Evolutionary conservation across 2,888 invertebrate species (phyloP).

Genomic region (Aethes cnicana): DNA sequence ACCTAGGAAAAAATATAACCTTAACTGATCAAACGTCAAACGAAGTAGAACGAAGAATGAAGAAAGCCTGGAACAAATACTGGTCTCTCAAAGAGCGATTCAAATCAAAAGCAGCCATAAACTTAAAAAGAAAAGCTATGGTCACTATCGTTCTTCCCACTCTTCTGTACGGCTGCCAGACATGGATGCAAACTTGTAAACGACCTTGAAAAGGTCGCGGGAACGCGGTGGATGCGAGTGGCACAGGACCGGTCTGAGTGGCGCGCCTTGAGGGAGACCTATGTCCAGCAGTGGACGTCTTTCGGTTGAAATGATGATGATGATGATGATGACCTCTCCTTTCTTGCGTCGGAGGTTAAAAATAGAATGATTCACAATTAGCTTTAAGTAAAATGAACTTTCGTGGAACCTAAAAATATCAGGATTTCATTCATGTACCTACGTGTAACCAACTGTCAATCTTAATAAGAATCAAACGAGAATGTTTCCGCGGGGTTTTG

Average conservation of each 20-base stretch:
- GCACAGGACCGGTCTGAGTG: too few relatives aligned
- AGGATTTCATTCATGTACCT: not conserved
- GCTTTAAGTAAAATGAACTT: too few relatives aligned
- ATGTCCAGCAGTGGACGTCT: too few relatives aligned
- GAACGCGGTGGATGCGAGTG: too few relatives aligned
- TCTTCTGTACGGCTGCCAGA: not conserved
- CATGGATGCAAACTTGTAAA: not conserved
- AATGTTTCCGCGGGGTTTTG: too few relatives aligned
- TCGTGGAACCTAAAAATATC: slow-evolving; percentile 1
- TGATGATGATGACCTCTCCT: too few relatives aligned
- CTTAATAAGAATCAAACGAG: too few relatives aligned
- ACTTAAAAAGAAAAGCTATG: not conserved
- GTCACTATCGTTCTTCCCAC: not conserved
- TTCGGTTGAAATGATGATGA: too few relatives aligned
- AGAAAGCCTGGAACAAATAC: not conserved
- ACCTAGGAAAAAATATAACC: slow-evolving; percentile 1
- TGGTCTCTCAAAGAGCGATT: slow-evolving; percentile 2
- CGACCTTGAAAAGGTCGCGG: too few relatives aligned
- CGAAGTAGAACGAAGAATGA: not conserved
- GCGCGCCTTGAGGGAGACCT: too few relatives aligned
- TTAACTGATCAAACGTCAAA: not conserved
- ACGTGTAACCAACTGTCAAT: slow-evolving; percentile 1
- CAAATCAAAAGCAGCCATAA: not conserved
- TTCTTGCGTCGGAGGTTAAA: too few relatives aligned
- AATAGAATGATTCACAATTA: too few relatives aligned